Evolutionary conservation across 1,140 invertebrate species (phyloP).

Genomic region (Rhagoletis pomonella): DNA sequence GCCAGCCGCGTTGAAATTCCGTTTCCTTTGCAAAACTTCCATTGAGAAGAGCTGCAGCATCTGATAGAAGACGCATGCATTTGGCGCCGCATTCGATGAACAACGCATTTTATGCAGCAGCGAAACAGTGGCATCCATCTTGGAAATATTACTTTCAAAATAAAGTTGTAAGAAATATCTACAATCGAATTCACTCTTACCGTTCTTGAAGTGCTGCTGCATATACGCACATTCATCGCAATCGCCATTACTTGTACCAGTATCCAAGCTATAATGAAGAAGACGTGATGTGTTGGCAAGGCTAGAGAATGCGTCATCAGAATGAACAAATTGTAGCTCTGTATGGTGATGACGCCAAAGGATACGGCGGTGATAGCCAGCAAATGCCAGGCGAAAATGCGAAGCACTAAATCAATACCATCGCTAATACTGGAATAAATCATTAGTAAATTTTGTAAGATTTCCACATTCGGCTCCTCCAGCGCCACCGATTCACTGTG

Average conservation of each 20-base stretch:
- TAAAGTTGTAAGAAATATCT: not conserved
- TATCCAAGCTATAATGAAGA: constrained; percentile 57
- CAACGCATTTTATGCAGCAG: constrained; percentile 55
- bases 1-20: constrained; percentile 57
- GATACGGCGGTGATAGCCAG: constrained; percentile 54
- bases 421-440: constrained; percentile 57
- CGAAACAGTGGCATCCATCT: constrained; percentile 57
- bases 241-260: constrained; percentile 56
- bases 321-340: constrained; percentile 58
- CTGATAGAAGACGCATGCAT: constrained; percentile 18
- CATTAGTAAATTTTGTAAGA: constrained; percentile 40
- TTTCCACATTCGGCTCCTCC: not conserved
- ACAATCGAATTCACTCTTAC: constrained; percentile 38
- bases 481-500: not conserved
- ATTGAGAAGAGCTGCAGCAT: constrained; percentile 58
- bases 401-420: constrained; percentile 52
- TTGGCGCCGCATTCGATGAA: constrained; percentile 1
- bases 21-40: constrained; percentile 58
- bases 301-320: constrained; percentile 50
- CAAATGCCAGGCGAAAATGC: constrained; percentile 57
- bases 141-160: not conserved
- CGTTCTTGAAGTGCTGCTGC: constrained; percentile 53
- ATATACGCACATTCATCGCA: constrained; percentile 55
- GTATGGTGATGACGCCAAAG: constrained; percentile 57
- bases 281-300: constrained; percentile 49